Conservation (phyloP, 2,113 vertebrate species). For the Macquaria australasica region DNA sequence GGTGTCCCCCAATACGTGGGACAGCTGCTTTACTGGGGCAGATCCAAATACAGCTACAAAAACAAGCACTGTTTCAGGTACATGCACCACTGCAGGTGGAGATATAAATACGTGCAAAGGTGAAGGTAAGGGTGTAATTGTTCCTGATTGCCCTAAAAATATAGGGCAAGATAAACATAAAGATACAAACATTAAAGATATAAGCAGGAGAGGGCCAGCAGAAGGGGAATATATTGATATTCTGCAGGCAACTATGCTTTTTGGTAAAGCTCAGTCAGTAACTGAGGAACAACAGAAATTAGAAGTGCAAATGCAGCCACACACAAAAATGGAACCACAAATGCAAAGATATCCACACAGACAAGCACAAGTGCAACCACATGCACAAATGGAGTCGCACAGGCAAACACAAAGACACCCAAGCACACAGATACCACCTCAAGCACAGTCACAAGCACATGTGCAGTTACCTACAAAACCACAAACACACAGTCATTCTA, state of each 20-base stretch:
- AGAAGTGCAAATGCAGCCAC: conserved; percentile 34
- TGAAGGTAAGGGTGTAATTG: conserved; percentile 25
- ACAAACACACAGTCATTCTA: conserved; percentile 17
- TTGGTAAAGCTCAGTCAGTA: conserved; percentile 45
- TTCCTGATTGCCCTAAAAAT: conserved; percentile 29
- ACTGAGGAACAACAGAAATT: conserved; percentile 42
- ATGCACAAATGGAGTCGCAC: conserved; percentile 26
- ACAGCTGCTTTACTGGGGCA: conserved; percentile 66
- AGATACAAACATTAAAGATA: conserved; percentile 35
- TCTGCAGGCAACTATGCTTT: conserved; percentile 79
- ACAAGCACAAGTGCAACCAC: conserved; percentile 39
- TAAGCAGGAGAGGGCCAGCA: conserved; percentile 10
- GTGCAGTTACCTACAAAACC: conserved; percentile 29
- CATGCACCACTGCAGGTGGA: conserved; percentile 1
- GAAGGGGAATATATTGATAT: conserved; percentile 90
- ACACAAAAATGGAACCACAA: conserved; percentile 17
- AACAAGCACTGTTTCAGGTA: conserved; percentile 23
- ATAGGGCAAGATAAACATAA: conserved; percentile 36
- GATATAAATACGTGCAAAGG: conserved; percentile 18
- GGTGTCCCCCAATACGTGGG: conserved; percentile 80
- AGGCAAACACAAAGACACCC: conserved; percentile 43
- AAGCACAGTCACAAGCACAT: conserved; percentile 30
- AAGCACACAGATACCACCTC: conserved; percentile 1
- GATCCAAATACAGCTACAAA: conserved; percentile 19
- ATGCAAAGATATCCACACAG: conserved; percentile 30